A percentile compares a stretch with the other conserved stretches of the same genome.
Conservation (phyloP, 2,888 invertebrate species). For the Drosophila ustulata region DNA sequence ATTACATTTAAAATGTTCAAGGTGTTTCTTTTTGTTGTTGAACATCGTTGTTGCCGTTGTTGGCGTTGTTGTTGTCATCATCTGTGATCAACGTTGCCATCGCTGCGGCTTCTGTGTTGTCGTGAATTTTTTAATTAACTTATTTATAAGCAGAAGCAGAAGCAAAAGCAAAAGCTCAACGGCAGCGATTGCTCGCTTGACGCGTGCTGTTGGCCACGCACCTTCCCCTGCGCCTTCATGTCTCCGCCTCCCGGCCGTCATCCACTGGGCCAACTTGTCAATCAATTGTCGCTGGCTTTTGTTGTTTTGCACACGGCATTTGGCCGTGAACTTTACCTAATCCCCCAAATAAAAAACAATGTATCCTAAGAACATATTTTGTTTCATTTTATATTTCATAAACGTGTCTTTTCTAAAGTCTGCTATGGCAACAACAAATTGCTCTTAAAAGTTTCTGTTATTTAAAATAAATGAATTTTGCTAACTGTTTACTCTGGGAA, state of each 20-base stretch:
- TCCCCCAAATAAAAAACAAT: conserved; percentile 20
- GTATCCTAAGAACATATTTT: neutral
- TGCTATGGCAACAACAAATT: neutral
- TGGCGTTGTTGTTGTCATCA: conserved; percentile 33
- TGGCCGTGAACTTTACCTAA: conserved; percentile 66
- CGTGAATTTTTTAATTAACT: conserved; percentile 75
- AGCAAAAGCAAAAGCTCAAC: conserved; percentile 48
- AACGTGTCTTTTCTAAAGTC: neutral
- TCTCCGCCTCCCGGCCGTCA: neutral
- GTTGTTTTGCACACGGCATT: conserved; percentile 46
- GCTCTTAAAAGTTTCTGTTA: neutral
- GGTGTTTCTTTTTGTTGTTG: conserved; percentile 45
- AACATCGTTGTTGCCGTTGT: conserved; percentile 8
- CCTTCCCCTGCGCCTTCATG: neutral
- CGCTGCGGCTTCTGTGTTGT: conserved; percentile 26
- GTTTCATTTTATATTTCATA: neutral
- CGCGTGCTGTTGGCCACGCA: conserved; percentile 57
- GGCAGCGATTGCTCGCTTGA: conserved; percentile 30
- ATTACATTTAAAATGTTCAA: conserved; percentile 70
- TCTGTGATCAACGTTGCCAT: conserved; percentile 43
- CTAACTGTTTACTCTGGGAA: neutral
- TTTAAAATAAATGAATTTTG: neutral
- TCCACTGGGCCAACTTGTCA: conserved; percentile 71
- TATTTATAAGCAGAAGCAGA: conserved; percentile 58
- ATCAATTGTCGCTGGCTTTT: conserved; percentile 66